Percentiles rank a stretch among this genome's conserved stretches.
phyloP scores from a whole-genome alignment of 64 coral and sea anemone genomes.

The Pachyseris speciosa region DNA sequence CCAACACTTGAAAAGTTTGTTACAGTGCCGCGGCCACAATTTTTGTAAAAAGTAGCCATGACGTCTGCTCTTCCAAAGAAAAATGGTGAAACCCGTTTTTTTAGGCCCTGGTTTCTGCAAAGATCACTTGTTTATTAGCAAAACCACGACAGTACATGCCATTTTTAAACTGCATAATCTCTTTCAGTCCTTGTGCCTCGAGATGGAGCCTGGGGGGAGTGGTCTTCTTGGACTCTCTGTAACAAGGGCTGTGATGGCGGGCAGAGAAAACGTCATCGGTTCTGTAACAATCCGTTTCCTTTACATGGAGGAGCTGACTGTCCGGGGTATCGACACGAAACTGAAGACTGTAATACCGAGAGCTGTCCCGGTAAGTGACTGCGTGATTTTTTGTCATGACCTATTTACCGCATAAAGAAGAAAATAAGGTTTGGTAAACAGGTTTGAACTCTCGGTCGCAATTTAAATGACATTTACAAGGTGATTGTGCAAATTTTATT shows the following conservation, averaged over 20 bases:
- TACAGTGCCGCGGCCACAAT: no score
- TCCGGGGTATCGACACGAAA: constrained; percentile 7
- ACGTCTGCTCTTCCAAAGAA: not conserved
- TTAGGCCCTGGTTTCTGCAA: not conserved
- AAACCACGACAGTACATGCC: no score
- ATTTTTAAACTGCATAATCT: not conserved
- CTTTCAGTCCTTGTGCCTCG: constrained; percentile 10
- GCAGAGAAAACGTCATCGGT: constrained; percentile 58
- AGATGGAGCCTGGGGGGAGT: constrained; percentile 47
- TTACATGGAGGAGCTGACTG: constrained; percentile 61
- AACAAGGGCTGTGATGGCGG: constrained; percentile 62
- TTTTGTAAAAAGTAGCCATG: not conserved
- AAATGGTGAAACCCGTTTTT: not conserved
- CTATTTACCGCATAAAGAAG: no score
- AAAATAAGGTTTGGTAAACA: no score
- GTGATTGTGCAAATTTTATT: no score
- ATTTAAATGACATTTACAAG: no score
- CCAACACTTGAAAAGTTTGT: no score
- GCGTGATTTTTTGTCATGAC: no score
- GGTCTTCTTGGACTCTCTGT: constrained; percentile 70
- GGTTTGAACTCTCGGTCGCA: no score
- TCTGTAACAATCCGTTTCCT: constrained; percentile 74
- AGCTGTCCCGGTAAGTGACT: constrained; percentile 53
- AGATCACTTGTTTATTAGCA: not conserved
- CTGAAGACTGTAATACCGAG: constrained; percentile 60